Conservation (phyloP, 2,888 invertebrate species). For the Phoronis australis region DNA sequence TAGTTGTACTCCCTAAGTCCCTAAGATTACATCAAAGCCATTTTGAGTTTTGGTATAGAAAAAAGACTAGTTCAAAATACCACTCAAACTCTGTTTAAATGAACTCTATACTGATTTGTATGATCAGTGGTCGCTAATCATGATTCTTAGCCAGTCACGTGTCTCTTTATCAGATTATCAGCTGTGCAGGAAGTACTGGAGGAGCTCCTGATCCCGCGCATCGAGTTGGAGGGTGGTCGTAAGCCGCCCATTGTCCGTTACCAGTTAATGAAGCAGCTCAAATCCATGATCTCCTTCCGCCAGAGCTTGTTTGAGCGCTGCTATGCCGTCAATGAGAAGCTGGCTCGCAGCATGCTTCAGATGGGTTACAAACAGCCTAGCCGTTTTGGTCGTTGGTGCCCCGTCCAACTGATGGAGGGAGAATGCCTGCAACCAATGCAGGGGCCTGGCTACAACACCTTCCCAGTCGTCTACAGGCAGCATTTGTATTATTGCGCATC, state of each 20-base stretch:
- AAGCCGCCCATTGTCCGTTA: conserved; percentile 50
- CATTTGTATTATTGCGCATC: conserved; percentile 48
- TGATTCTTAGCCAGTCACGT: not conserved
- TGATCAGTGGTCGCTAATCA: not conserved
- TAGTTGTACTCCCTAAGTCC: no score
- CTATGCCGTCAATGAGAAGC: conserved; percentile 41
- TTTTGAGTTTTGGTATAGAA: no score
- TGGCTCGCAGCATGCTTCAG: conserved; percentile 44
- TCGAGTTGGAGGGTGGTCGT: conserved; percentile 42
- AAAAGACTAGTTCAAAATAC: no score
- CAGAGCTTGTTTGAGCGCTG: conserved; percentile 51
- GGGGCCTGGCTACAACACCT: conserved; percentile 36
- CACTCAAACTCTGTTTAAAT: no score
- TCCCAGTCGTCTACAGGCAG: conserved; percentile 46
- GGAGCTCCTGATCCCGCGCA: conserved; percentile 41
- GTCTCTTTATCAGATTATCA: not conserved
- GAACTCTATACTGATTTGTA: no score
- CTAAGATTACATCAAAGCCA: no score
- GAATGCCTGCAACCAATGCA: conserved; percentile 49
- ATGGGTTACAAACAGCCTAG: conserved; percentile 50
- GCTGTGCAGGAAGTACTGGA: conserved; percentile 41
- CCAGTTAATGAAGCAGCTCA: conserved; percentile 38
- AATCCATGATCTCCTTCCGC: conserved; percentile 32
- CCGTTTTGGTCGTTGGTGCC: conserved; percentile 52
- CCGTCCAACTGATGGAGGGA: conserved; percentile 48